phyloP scores from a whole-genome alignment of 64 coral and sea anemone species.

The Montipora sp. region DNA sequence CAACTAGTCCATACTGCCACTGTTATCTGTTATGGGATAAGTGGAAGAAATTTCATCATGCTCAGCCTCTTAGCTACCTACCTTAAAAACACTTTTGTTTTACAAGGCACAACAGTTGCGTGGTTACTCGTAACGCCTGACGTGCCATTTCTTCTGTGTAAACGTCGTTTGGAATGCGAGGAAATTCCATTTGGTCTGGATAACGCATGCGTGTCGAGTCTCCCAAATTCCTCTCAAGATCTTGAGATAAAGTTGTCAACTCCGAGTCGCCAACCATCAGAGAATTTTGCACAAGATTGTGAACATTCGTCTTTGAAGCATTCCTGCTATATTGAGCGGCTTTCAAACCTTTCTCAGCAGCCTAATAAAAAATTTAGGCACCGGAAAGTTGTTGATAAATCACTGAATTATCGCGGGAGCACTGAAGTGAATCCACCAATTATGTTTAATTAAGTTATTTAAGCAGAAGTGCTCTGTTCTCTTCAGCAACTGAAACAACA shows the following conservation, averaged over 20 bases:
- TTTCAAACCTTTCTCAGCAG: slow-evolving; percentile 83
- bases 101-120: slow-evolving; percentile 28
- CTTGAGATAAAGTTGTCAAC: slow-evolving; percentile 14
- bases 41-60: too few relatives aligned
- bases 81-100: slow-evolving; percentile 4
- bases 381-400: too few relatives aligned
- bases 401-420: too few relatives aligned
- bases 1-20: too few relatives aligned
- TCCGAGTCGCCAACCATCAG: slow-evolving; percentile 33
- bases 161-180: slow-evolving; percentile 68
- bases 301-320: slow-evolving; percentile 66
- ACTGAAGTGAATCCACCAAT: too few relatives aligned
- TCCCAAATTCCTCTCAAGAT: slow-evolving; percentile 30
- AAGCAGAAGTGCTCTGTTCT: too few relatives aligned
- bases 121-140: slow-evolving; percentile 39
- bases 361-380: slow-evolving; percentile 20
- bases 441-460: too few relatives aligned
- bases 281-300: slow-evolving; percentile 64
- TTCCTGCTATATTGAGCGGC: slow-evolving; percentile 73
- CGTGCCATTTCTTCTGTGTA: slow-evolving; percentile 54
- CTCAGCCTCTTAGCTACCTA: background rate
- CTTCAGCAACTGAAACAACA: too few relatives aligned
- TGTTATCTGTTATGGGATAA: background rate
- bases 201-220: slow-evolving; percentile 85
- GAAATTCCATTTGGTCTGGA: slow-evolving; percentile 61